Evolutionary conservation across 1,140 invertebrate genomes (phyloP).

Genomic region (Eurosta solidaginis): DNA sequence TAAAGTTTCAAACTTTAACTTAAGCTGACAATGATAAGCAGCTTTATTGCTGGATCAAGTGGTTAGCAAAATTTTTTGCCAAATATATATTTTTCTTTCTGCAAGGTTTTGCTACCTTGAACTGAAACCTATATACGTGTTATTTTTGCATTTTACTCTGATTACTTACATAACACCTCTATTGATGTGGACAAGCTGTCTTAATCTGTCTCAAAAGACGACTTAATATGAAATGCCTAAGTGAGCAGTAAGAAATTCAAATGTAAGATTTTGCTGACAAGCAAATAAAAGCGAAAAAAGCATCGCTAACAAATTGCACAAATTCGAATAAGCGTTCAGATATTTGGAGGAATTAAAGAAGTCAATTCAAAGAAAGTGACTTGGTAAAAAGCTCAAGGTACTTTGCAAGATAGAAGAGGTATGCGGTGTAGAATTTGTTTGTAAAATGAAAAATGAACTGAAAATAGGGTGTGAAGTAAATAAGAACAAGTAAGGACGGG

Average conservation of each 20-base stretch:
- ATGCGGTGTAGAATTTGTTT: background rate
- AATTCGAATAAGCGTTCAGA: conserved; percentile 17
- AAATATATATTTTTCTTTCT: background rate
- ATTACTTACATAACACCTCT: background rate
- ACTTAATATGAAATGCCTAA: conserved; percentile 18
- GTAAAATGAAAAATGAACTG: background rate
- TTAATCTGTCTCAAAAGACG: conserved; percentile 10
- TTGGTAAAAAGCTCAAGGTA: background rate
- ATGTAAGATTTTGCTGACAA: too few relatives aligned
- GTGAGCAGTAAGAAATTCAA: conserved; percentile 25
- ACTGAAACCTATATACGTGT: background rate
- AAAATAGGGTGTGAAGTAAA: background rate
- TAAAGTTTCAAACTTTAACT: background rate
- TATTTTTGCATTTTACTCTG: background rate
- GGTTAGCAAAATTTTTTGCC: background rate
- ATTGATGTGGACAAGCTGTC: background rate
- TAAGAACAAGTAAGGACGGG: too few relatives aligned
- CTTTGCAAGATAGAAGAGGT: background rate
- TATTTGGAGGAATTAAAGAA: conserved; percentile 1
- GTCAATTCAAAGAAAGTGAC: conserved; percentile 21
- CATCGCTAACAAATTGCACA: conserved; percentile 3
- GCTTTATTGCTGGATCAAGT: background rate
- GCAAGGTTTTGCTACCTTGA: background rate
- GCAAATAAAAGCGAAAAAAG: background rate
- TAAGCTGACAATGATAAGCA: conserved; percentile 2